Evolutionary conservation across 2,113 vertebrate genomes (phyloP).

Genomic region (Prionailurus bengalensis): DNA sequence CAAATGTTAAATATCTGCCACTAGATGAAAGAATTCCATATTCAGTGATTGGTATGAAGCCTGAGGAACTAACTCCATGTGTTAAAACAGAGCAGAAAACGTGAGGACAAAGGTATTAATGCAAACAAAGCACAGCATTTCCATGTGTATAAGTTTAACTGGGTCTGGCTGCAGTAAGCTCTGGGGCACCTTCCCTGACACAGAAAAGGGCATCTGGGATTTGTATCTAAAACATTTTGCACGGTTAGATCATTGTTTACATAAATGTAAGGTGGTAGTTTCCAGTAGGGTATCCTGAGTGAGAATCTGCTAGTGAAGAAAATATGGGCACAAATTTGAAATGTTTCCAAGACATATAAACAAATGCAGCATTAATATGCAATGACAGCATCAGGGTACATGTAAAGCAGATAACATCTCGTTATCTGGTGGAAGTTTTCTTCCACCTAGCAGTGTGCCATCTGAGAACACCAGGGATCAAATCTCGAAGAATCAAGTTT

Average conservation of each 20-base stretch:
- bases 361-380: conserved; percentile 45
- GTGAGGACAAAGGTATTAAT: conserved; percentile 72
- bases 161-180: conserved; percentile 22
- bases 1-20: conserved; percentile 79
- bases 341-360: conserved; percentile 77
- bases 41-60: conserved; percentile 73
- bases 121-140: conserved; percentile 3
- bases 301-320: conserved; percentile 63
- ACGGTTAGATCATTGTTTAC: conserved; percentile 71
- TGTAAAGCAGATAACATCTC: conserved; percentile 59
- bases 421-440: conserved; percentile 45
- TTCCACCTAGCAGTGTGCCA: conserved; percentile 11
- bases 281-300: conserved; percentile 56
- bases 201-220: conserved; percentile 30
- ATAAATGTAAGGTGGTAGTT: conserved; percentile 69
- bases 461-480: conserved; percentile 61
- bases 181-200: neutral
- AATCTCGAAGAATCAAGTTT: conserved; percentile 43
- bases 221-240: conserved; percentile 65
- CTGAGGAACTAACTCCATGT: conserved; percentile 70
- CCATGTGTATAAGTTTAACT: conserved; percentile 49
- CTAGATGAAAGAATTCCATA: conserved; percentile 78
- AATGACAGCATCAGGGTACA: conserved; percentile 33
- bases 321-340: conserved; percentile 74
- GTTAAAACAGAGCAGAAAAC: conserved; percentile 74